Conservation (phyloP, 2,113 vertebrate genomes). For the Myrmecophaga tridactyla region DNA sequence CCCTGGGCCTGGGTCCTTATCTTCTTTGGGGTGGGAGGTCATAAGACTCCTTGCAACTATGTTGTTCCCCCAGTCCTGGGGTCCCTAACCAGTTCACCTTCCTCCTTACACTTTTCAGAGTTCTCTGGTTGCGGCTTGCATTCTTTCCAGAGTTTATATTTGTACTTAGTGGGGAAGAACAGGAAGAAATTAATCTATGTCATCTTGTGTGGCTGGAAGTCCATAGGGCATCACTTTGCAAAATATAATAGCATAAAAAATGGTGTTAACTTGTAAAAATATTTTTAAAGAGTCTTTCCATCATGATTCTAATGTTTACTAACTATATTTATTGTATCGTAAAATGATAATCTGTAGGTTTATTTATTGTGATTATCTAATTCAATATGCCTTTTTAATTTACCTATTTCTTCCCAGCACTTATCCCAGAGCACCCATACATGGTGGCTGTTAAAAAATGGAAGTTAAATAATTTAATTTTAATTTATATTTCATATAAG, state of each 20-base stretch:
- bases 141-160: background rate
- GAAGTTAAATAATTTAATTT: slow-evolving; percentile 32
- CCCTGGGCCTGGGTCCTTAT: background rate
- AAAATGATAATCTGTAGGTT: background rate
- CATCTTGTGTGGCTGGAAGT: background rate
- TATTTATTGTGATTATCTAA: background rate
- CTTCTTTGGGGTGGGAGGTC: background rate
- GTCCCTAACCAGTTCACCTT: background rate
- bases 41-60: background rate
- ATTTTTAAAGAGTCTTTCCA: background rate
- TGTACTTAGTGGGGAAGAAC: background rate
- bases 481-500: slow-evolving; percentile 16
- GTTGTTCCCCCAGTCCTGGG: background rate
- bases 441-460: background rate
- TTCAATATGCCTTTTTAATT: background rate
- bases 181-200: background rate
- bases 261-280: background rate
- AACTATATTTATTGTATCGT: background rate
- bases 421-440: background rate
- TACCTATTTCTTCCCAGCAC: background rate
- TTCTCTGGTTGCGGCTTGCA: background rate
- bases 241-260: background rate
- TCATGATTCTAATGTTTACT: background rate
- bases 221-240: background rate
- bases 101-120: background rate